A percentile compares a stretch with the other conserved stretches of the same genome.
Conservation (phyloP, 53 echinoderm and acorn worm genomes). For the Zoroaster sp. region DNA sequence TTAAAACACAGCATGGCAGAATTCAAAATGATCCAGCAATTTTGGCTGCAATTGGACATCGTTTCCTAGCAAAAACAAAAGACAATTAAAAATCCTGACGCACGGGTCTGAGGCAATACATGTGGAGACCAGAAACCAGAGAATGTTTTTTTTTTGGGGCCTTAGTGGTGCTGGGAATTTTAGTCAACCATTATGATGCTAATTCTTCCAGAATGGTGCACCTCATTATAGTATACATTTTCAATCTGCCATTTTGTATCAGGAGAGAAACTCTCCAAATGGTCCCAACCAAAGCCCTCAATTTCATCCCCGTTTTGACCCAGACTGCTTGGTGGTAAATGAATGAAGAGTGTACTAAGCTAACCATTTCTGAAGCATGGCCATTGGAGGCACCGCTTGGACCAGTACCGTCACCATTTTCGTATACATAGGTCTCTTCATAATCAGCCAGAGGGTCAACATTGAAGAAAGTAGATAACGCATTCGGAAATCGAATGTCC, state of each 20-base stretch:
- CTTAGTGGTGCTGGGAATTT: neutral
- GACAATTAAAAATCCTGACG: too few species aligned
- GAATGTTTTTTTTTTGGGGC: too few species aligned
- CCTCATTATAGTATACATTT: neutral
- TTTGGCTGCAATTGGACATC: too few species aligned
- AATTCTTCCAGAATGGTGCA: neutral
- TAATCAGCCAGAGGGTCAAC: slow-evolving; percentile 93
- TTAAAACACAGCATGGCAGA: too few species aligned
- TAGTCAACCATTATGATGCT: neutral
- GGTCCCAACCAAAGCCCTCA: neutral
- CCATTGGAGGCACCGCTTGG: slow-evolving; percentile 29
- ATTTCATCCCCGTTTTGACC: neutral
- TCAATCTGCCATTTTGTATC: neutral
- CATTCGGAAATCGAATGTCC: slow-evolving; percentile 81
- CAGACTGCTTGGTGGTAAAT: neutral
- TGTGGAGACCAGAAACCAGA: too few species aligned
- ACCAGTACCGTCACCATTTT: slow-evolving; percentile 39
- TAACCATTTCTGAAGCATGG: slow-evolving; percentile 45
- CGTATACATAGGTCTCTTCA: slow-evolving; percentile 88
- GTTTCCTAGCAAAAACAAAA: too few species aligned
- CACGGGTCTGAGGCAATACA: too few species aligned
- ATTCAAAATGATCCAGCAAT: too few species aligned
- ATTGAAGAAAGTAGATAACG: slow-evolving; percentile 90
- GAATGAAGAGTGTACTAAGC: neutral
- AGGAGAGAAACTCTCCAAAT: neutral